phyloP scores from a whole-genome alignment of 2,797 vertebrate species.

The Phyllotis vaccarum region DNA sequence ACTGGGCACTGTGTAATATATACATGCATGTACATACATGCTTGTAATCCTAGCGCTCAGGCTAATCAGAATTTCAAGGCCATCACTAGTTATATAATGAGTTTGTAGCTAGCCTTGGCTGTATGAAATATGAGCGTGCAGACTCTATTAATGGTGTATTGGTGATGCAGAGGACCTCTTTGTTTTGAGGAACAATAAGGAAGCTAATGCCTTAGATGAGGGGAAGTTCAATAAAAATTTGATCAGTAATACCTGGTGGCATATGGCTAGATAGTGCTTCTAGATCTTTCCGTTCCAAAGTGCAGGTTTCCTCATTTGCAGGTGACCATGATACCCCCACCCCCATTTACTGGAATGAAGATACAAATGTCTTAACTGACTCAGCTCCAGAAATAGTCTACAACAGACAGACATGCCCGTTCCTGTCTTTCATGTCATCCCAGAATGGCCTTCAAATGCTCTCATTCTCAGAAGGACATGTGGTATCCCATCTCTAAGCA shows the following conservation, averaged over 20 bases:
- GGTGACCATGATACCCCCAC: background rate
- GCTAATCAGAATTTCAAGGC: background rate
- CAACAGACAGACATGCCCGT: background rate
- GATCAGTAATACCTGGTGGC: background rate
- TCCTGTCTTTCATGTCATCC: background rate
- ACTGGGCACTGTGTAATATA: background rate
- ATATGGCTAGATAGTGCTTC: background rate
- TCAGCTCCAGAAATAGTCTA: background rate
- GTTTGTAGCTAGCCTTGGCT: background rate
- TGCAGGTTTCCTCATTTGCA: background rate
- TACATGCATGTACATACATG: background rate
- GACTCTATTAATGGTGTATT: background rate
- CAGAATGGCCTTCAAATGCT: background rate
- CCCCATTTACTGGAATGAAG: background rate
- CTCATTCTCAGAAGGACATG: background rate
- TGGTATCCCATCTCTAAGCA: background rate
- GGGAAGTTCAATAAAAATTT: background rate
- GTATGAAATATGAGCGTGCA: background rate
- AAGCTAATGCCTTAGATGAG: background rate
- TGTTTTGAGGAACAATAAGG: background rate
- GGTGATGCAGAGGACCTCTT: background rate
- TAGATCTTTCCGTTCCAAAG: background rate
- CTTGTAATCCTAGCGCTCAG: background rate
- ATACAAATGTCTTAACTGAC: background rate
- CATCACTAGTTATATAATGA: background rate